Evolutionary conservation across 35 echinoderm and acorn worm genomes (phyloP).

Genomic region (Nesometra sesokonis): DNA sequence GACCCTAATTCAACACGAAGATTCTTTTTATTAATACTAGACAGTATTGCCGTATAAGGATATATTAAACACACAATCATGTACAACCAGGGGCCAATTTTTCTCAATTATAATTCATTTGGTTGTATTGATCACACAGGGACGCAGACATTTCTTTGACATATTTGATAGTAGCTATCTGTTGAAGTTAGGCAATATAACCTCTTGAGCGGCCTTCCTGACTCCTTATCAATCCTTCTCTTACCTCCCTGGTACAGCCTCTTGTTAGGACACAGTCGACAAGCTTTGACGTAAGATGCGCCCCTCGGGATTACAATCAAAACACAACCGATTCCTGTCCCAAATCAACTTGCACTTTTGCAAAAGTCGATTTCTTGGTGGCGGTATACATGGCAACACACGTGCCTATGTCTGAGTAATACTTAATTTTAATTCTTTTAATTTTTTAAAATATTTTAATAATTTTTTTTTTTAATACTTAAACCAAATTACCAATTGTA

Average conservation of each 20-base stretch:
- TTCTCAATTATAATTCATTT: not conserved
- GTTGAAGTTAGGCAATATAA: not conserved
- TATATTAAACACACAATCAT: not conserved
- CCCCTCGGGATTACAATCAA: not conserved
- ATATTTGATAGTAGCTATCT: not conserved
- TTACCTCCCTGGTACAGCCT: not conserved
- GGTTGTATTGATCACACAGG: not conserved
- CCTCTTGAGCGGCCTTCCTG: not conserved
- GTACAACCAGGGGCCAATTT: not conserved
- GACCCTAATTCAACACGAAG: too few relatives aligned
- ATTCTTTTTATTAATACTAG: not conserved
- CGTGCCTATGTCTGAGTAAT: too few relatives aligned
- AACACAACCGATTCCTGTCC: not conserved
- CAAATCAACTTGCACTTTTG: not conserved
- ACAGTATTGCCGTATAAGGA: not conserved
- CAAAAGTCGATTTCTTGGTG: not conserved
- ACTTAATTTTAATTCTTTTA: too few relatives aligned
- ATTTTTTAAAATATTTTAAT: too few relatives aligned
- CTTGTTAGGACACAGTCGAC: not conserved
- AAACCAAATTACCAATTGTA: too few relatives aligned
- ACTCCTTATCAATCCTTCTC: not conserved
- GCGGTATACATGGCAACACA: not conserved
- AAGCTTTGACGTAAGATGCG: not conserved
- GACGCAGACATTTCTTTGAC: not conserved
- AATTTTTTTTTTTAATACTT: too few relatives aligned